Conservation (phyloP, 2,888 invertebrate genomes). For the Leptodirus hochenwartii region DNA sequence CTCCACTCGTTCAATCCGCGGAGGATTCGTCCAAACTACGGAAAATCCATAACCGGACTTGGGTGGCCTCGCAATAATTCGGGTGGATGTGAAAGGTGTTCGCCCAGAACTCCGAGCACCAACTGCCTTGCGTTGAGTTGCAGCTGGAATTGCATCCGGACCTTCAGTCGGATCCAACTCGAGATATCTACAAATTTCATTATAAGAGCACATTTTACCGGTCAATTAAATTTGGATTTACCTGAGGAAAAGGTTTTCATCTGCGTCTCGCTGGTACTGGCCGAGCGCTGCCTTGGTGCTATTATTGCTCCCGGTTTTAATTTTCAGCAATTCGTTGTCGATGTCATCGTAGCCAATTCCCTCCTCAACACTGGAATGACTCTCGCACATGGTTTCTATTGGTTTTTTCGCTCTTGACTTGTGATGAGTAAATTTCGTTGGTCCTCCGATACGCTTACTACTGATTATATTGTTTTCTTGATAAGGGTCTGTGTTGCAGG, state of each 20-base stretch:
- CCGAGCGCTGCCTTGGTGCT: conserved; percentile 18
- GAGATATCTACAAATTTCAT: too few relatives aligned
- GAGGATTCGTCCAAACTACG: conserved; percentile 78
- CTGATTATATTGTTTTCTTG: background rate
- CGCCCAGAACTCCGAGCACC: conserved; percentile 39
- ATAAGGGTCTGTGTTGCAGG: too few relatives aligned
- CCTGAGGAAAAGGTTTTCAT: conserved; percentile 49
- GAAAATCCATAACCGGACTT: conserved; percentile 64
- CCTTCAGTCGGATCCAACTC: conserved; percentile 63
- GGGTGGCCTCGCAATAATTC: conserved; percentile 30
- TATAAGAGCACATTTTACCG: too few relatives aligned
- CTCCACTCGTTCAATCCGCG: conserved; percentile 69
- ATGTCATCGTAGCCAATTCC: conserved; percentile 13
- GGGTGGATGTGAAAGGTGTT: conserved; percentile 70
- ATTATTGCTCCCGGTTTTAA: conserved; percentile 19
- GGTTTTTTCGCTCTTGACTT: background rate
- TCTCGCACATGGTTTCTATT: conserved; percentile 24
- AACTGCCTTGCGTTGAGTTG: conserved; percentile 31
- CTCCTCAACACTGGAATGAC: conserved; percentile 29
- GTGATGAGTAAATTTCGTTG: background rate
- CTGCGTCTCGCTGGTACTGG: conserved; percentile 43
- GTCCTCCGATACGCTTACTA: background rate
- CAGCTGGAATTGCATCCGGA: conserved; percentile 37
- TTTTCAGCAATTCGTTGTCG: conserved; percentile 39
- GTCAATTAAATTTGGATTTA: too few relatives aligned